These are phyloP conservation scores for Bombycilla garrulus DNA, from an alignment of 2,113 vertebrate genomes.

Conservation along the genomic window DNA sequence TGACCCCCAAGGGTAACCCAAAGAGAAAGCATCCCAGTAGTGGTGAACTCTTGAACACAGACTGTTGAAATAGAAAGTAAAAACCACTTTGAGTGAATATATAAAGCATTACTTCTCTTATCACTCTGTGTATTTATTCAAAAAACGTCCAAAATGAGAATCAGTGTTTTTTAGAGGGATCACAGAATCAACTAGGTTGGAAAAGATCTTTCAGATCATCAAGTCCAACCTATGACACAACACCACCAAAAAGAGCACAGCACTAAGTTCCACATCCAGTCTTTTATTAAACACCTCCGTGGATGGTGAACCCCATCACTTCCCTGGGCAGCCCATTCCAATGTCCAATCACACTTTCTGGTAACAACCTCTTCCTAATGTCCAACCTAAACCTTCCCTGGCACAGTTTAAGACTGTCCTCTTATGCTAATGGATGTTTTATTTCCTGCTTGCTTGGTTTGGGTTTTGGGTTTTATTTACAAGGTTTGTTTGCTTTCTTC, in stretches of 20 bases:
- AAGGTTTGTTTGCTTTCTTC: neutral
- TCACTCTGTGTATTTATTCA: neutral
- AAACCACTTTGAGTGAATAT: neutral
- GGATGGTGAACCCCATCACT: neutral
- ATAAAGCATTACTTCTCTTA: neutral
- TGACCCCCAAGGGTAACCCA: constrained; percentile 93
- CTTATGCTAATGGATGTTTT: neutral
- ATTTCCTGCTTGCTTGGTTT: neutral
- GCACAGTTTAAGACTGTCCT: neutral
- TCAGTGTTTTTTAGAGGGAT: neutral
- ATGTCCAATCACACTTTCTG: neutral
- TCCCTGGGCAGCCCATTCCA: neutral
- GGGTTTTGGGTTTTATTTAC: fast-evolving
- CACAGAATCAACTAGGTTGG: neutral
- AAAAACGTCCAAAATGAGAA: neutral
- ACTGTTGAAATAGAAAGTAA: constrained; percentile 76
- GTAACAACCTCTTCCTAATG: neutral
- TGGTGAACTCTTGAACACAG: constrained; percentile 94
- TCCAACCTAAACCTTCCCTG: neutral
- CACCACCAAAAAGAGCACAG: neutral
- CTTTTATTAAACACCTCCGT: neutral
- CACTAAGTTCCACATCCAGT: neutral
- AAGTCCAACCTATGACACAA: neutral
- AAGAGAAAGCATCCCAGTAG: constrained; percentile 97
- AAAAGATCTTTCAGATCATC: neutral